Evolutionary conservation across 2,113 vertebrate species (phyloP).

Genomic region (Labeo catla): DNA sequence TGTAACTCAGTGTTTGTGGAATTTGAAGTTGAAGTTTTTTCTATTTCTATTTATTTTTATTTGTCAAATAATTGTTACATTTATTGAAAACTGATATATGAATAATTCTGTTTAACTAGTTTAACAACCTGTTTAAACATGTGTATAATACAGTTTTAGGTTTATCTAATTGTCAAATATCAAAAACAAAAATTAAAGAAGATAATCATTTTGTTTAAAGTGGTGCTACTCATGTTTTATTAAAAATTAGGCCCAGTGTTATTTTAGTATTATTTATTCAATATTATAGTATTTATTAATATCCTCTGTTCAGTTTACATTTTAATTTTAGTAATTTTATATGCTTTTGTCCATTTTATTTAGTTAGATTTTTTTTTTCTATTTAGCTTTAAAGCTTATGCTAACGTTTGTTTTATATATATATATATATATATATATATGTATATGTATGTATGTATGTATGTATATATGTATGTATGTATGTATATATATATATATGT

Average conservation of each 20-base stretch:
- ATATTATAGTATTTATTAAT: background rate
- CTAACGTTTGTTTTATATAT: too few relatives aligned
- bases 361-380: background rate
- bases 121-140: background rate
- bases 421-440: too few relatives aligned
- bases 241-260: background rate
- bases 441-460: too few relatives aligned
- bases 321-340: background rate
- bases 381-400: background rate
- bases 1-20: too few relatives aligned
- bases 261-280: background rate
- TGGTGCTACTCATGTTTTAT: background rate
- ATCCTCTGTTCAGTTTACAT: background rate
- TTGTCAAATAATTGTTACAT: background rate
- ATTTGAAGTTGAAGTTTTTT: too few relatives aligned
- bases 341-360: background rate
- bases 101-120: background rate
- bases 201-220: background rate
- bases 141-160: too few relatives aligned
- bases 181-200: too few relatives aligned
- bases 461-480: too few relatives aligned
- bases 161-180: too few relatives aligned
- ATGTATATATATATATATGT: too few relatives aligned
- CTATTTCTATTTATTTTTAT: too few relatives aligned
- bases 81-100: background rate